Conservation (phyloP, 2,797 vertebrate genomes). For the Coregonus ussuriensis region DNA sequence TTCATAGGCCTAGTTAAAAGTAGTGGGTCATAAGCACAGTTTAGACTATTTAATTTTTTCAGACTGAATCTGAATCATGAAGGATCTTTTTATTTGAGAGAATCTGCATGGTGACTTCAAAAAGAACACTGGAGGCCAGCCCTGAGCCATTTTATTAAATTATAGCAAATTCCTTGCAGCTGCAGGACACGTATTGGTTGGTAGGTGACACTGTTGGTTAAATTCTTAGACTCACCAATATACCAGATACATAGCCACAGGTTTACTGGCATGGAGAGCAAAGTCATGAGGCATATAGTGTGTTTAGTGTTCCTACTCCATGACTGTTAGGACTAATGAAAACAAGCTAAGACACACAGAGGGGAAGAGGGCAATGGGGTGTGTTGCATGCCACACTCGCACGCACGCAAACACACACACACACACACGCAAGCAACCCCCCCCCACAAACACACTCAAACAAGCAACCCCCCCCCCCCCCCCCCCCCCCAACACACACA, state of each 20-base stretch:
- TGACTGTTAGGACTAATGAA: no score
- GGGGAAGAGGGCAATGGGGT: background rate
- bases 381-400: background rate
- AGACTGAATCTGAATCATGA: no score
- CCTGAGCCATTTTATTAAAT: background rate
- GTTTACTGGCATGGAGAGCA: background rate
- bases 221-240: background rate
- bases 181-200: background rate
- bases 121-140: background rate
- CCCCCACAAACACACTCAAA: background rate
- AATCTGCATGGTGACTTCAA: background rate
- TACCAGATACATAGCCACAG: background rate
- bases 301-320: no score
- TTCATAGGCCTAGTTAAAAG: no score
- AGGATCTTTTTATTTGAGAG: background rate
- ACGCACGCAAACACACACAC: background rate
- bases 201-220: background rate
- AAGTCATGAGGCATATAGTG: no score
- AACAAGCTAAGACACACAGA: no score
- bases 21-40: no score
- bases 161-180: background rate
- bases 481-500: background rate
- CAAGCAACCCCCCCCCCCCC: background rate
- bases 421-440: background rate
- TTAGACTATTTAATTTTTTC: no score